phyloP scores from a whole-genome alignment of 1,140 invertebrate genomes.

The Galleria mellonella region DNA sequence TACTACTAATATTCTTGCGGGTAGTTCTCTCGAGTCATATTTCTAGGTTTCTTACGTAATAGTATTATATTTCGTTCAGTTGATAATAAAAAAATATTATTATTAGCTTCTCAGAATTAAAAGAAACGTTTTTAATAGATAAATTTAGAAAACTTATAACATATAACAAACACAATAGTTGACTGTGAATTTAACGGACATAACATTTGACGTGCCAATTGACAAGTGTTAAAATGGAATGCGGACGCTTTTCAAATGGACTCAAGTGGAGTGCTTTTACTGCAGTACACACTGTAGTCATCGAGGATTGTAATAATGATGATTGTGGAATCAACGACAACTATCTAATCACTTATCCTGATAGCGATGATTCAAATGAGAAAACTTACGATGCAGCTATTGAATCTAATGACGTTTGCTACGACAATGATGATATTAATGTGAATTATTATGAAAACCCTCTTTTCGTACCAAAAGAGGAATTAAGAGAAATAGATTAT shows the following conservation, averaged over 20 bases:
- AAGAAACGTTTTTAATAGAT: too few species aligned
- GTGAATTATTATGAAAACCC: constrained; percentile 37
- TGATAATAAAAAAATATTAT: too few species aligned
- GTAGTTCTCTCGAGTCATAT: too few species aligned
- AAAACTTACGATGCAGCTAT: neutral
- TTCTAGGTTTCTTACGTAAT: too few species aligned
- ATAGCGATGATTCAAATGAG: constrained; percentile 1
- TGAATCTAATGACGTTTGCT: neutral
- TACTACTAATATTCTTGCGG: too few species aligned
- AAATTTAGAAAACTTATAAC: too few species aligned
- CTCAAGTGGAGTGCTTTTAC: constrained; percentile 40
- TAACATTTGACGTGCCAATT: neutral
- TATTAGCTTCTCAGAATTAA: too few species aligned
- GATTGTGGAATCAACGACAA: constrained; percentile 30
- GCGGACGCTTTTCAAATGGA: constrained; percentile 34
- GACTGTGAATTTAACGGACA: too few species aligned
- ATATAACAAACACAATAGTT: too few species aligned
- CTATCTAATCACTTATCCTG: constrained; percentile 46
- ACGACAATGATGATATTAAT: neutral
- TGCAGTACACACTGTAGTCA: constrained; percentile 18
- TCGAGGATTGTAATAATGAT: constrained; percentile 26
- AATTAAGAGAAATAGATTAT: constrained; percentile 38
- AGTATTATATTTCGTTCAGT: too few species aligned
- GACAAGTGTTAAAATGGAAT: constrained; percentile 42
- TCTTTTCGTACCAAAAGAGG: constrained; percentile 17